Evolutionary conservation across 2,888 invertebrate species (phyloP), one percentile per base, ranked within the genome.

Genomic region (Andrena bucephala): DNA sequence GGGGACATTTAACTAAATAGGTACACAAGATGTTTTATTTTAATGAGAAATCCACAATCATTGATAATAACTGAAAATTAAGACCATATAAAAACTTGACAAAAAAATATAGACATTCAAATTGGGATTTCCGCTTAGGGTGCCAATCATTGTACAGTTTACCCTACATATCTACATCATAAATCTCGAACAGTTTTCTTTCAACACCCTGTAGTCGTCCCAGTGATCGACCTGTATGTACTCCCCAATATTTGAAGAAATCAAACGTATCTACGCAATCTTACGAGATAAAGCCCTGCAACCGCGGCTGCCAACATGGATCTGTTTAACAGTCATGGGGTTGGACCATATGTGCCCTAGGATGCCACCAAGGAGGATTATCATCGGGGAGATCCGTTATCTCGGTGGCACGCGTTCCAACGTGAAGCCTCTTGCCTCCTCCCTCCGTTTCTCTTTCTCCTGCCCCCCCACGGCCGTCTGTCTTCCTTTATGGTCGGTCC

Each of bases 371-470:
- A 89, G 89, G 89, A 90, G 92, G 91, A 92, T 93, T 93, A 92
- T 93, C 90, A 92, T 91, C 91, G 89, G 83, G 87, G 90, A 93
- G 93, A 94, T 94, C 90, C 89, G 92, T 91, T 93, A 93, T 93
- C 93, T 93, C 90, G 87, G 88, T 91, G 91, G 91, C 93, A 92
- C 93, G 92, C 92, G 92, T 85, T 89, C 87, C 87, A 89, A 83
- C 79, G 87, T 86, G 87, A 79, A 87, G 79, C 86, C 87, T 87
- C 84, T 89, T 86, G 85, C 76, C 73, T 77, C 74, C 76, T 76
- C 67, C 77, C 75, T 59, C 67, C 70, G 50, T 63, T 69, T 70
- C 33, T 13, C 66, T 73, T 57, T 76, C 59, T 42, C 62, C 68
- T 70, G 29, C 67, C 48, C 70, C 48, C 72, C 29, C 73, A 16